Percentiles rank a stretch among this genome's conserved stretches.
phyloP scores from a whole-genome alignment of 2,113 vertebrate genomes.

The Stomatorhinus ivindoensis region DNA sequence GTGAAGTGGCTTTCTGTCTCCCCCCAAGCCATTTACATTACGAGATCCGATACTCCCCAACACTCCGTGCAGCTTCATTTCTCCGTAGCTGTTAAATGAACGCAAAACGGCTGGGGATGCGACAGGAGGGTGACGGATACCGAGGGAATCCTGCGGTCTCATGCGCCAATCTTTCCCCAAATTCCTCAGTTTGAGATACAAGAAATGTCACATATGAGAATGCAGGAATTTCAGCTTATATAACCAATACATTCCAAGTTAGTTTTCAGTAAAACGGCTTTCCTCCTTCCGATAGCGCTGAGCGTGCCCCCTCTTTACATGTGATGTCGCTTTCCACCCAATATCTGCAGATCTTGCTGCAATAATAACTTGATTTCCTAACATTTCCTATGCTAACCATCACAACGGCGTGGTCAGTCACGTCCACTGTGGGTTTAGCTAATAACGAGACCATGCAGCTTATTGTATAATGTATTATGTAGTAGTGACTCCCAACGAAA shows the following conservation, averaged over 20 bases:
- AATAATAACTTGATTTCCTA: not conserved
- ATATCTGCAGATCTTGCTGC: not conserved
- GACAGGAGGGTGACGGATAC: not conserved
- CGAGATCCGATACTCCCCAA: not conserved
- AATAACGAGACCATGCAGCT: not conserved
- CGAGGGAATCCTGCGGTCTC: not conserved
- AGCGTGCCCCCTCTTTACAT: not conserved
- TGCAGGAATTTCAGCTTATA: not conserved
- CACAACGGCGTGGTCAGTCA: not conserved
- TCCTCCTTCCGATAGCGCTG: not conserved
- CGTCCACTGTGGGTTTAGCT: not conserved
- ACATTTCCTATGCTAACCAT: not conserved
- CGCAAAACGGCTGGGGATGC: constrained; percentile 7
- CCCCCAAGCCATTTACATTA: not conserved
- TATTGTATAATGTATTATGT: not conserved
- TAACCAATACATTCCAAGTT: not conserved
- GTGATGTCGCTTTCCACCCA: not conserved
- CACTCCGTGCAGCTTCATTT: not conserved
- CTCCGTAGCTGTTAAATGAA: constrained; percentile 14
- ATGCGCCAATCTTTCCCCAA: not conserved
- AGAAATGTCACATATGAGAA: not conserved
- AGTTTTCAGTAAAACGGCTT: not conserved
- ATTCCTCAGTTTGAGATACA: not conserved
- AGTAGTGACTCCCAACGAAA: not conserved
- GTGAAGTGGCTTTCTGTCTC: not conserved